These are phyloP conservation scores for Chaetodon auriga DNA, from an alignment of 2,113 vertebrate species.

Conservation along the genomic window DNA sequence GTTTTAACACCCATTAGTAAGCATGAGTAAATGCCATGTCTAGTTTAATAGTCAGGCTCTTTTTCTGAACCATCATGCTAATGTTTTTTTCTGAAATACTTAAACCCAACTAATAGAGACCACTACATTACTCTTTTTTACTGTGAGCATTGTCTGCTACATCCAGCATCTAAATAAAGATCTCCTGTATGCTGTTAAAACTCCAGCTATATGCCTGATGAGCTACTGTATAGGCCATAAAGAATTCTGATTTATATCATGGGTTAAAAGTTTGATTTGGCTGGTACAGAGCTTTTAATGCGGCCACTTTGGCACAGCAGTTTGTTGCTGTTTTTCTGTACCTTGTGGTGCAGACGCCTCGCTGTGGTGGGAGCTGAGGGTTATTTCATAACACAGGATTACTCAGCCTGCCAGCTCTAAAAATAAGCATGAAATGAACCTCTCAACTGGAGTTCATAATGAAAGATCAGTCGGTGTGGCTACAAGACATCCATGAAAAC, in stretches of 20 bases:
- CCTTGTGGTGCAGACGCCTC: constrained; percentile 70
- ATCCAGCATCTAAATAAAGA: constrained; percentile 18
- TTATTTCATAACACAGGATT: constrained; percentile 80
- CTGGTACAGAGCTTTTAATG: constrained; percentile 5
- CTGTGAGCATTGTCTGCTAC: not conserved
- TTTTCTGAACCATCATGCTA: constrained; percentile 12
- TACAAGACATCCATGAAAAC: constrained; percentile 74
- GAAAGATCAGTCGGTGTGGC: constrained; percentile 70
- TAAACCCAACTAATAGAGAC: constrained; percentile 10
- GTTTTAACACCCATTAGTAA: constrained; percentile 43
- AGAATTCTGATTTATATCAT: constrained; percentile 14
- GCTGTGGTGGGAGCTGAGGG: constrained; percentile 72
- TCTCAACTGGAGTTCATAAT: constrained; percentile 75
- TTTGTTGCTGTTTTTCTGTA: constrained; percentile 70
- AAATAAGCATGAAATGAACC: constrained; percentile 81
- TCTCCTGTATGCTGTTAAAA: constrained; percentile 12
- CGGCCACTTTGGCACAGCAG: constrained; percentile 38
- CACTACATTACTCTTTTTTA: constrained; percentile 22
- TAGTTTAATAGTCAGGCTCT: constrained; percentile 33
- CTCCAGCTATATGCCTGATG: constrained; percentile 10
- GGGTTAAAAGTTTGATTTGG: constrained; percentile 8
- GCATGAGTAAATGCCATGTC: constrained; percentile 41
- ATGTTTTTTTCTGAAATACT: constrained; percentile 22
- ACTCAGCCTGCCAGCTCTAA: constrained; percentile 76
- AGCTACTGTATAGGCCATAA: constrained; percentile 11